phyloP scores from a whole-genome alignment of 2,888 invertebrate genomes.

The Parasteatoda lunata region DNA sequence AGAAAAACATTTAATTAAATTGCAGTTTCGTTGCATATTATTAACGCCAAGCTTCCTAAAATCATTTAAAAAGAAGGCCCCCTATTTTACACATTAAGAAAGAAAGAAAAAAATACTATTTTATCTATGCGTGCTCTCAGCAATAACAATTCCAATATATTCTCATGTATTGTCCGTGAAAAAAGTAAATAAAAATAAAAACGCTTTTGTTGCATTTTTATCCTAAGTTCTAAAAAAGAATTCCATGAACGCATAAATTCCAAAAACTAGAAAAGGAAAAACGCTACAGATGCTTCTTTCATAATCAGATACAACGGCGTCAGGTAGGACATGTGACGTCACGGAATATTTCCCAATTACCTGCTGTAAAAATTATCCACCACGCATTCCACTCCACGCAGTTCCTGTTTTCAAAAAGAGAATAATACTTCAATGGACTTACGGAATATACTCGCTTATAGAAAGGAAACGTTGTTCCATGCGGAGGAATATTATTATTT shows the following conservation, averaged over 20 bases:
- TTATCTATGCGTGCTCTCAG: no score
- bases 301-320: slow-evolving; percentile 33
- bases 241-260: background rate
- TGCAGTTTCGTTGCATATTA: no score
- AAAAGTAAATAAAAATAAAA: no score
- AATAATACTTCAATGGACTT: background rate
- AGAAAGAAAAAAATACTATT: no score
- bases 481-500: slow-evolving; percentile 7
- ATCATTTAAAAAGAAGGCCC: no score
- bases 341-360: slow-evolving; percentile 39
- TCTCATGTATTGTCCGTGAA: no score
- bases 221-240: background rate
- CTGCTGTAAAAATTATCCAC: slow-evolving; percentile 34
- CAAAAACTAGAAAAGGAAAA: background rate
- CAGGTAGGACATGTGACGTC: slow-evolving; percentile 49
- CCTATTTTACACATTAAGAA: no score
- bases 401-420: slow-evolving; percentile 48
- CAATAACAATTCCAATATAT: no score
- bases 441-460: slow-evolving; percentile 14
- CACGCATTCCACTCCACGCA: slow-evolving; percentile 46
- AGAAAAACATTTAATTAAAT: no score
- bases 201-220: no score
- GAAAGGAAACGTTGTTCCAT: background rate
- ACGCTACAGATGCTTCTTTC: slow-evolving; percentile 22
- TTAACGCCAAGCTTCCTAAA: no score